Base-by-base conservation (phyloP, 2,113 vertebrate species). In the Podarcis cretensis region DNA sequence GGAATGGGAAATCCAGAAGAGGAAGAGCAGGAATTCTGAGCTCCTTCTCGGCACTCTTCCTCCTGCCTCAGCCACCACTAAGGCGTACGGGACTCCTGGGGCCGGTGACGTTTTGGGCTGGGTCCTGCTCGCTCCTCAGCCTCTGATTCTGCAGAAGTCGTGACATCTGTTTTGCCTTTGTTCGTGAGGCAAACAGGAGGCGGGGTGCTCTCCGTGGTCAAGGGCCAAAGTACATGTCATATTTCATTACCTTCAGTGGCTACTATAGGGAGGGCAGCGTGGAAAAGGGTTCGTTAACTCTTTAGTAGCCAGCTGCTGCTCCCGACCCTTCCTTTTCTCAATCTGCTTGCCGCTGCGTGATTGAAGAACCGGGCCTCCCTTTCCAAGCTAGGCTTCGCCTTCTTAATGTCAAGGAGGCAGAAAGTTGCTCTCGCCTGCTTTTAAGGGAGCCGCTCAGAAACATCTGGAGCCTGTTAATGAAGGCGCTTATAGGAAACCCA, bases 241-340 rank as follows among this genome's bases (percentile, higher is more conserved):
- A 97, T 97, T 97, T 97, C 96, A 97, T 97, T 97, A 97, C 96
- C 96, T 97, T 97, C 97, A 97, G 96, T 96, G 97, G 96, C 97
- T 96, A 94, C 96, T 95, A 95, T 9, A 96, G 96, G 93, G 96
- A 95, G 95, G 95, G 48, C 95, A 95, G 94, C 88, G 87, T 94
- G 96, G 91, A 93, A 91, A 92, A 82, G 90, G 91, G 93, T 92
- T 90, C 94, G 87, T 97, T 96, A 97, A 97, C 96, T 93, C 96
- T 95, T 96, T 74, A 89, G 81, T 80, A 59, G 54, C 96, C 95
- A 88, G 94, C 27, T 83, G 35, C 88, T 90, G 87, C 40, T 8
- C 59, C 30, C 63, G 2, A 37, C 54, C 87, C 69, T 81, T 6
- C 40, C 25, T 35, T 20, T 37, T 91, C 81, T 84, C 32, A 66